Percentiles rank a stretch among this genome's conserved stretches.
phyloP scores from a whole-genome alignment of 1,140 invertebrate genomes.

The Cydia amplana region DNA sequence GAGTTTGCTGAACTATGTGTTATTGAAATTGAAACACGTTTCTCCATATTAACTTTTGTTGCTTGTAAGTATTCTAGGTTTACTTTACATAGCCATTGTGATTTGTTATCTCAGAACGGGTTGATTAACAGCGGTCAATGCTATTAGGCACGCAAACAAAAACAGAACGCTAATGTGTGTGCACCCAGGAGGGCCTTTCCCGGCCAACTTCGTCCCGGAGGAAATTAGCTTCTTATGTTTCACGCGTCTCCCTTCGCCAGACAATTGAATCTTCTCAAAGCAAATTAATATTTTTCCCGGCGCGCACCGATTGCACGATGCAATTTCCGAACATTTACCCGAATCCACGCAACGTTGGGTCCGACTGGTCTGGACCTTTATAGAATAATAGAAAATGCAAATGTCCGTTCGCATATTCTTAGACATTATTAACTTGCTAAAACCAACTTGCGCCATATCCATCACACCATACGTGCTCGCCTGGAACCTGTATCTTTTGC shows the following conservation, averaged over 20 bases:
- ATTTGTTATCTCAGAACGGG: conserved; percentile 26
- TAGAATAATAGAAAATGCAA: neutral
- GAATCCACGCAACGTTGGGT: conserved; percentile 30
- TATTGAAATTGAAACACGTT: conserved; percentile 17
- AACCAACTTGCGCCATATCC: conserved; percentile 16
- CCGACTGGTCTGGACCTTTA: neutral
- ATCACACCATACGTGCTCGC: conserved; percentile 2
- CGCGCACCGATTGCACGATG: conserved; percentile 51
- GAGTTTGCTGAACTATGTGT: conserved; percentile 28
- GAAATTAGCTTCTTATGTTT: conserved; percentile 68
- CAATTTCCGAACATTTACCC: conserved; percentile 47
- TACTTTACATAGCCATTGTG: neutral
- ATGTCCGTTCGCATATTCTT: too few relatives aligned
- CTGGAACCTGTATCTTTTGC: conserved; percentile 17
- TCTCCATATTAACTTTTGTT: conserved; percentile 12
- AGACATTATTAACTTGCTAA: neutral
- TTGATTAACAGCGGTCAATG: conserved; percentile 36
- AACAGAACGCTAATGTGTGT: conserved; percentile 34
- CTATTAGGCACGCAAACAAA: conserved; percentile 35
- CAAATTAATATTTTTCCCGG: conserved; percentile 64
- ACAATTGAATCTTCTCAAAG: conserved; percentile 57
- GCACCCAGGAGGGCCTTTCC: conserved; percentile 47
- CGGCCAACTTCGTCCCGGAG: conserved; percentile 56
- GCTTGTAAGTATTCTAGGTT: neutral
- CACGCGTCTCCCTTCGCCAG: conserved; percentile 49